Base-by-base conservation (phyloP, 2,888 invertebrate species). In the Leptopterna dolabrata region DNA sequence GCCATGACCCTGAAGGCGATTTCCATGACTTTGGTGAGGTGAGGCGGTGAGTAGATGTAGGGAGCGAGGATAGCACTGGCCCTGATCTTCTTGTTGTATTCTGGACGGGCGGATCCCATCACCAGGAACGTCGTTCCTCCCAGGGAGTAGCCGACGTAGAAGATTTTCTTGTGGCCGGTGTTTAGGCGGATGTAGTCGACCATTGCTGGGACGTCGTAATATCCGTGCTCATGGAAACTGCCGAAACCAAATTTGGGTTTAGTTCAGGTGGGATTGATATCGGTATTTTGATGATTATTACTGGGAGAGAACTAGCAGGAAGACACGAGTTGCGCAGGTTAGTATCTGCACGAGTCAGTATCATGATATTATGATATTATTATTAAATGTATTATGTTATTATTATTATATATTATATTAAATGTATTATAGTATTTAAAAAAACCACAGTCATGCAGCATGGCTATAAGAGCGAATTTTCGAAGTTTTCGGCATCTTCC, bases 91-190 rank as follows among this genome's bases (percentile, higher is more conserved):
- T 92, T 91, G 51, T 94, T 94, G 90, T 93, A 93, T 89, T 94
- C 93, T 0, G 94, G 94, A 87, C 91, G 91, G 88, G 92, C 92
- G 0, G 93, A 92, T 90, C 93, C 91, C 92, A 93, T 94, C 88
- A 93, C 93, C 91, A 94, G 93, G 89, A 93, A 93, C 7, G 92
- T 93, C 24, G 41, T 93, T 6, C 93, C 92, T 0, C 94, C 94
- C 92, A 94, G 93, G 0, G 94, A 94, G 91, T 94, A 94, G 0
- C 94, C 94, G 27, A 94, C 90, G 92, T 93, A 94, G 89, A 94
- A 89, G 19, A 91, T 73, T 73, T 89, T 87, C 24, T 83, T 76
- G 51, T 90, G 90, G 14, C 86, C 93, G 89, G 87, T 93, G 91
- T 30, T 93, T 88, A 92, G 91, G 2, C 93, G 90, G 0, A 94